A percentile compares a stretch with the other conserved stretches of the same genome.
Evolutionary conservation across 2,113 vertebrate genomes (phyloP).

Genomic region (Leiothrix lutea): DNA sequence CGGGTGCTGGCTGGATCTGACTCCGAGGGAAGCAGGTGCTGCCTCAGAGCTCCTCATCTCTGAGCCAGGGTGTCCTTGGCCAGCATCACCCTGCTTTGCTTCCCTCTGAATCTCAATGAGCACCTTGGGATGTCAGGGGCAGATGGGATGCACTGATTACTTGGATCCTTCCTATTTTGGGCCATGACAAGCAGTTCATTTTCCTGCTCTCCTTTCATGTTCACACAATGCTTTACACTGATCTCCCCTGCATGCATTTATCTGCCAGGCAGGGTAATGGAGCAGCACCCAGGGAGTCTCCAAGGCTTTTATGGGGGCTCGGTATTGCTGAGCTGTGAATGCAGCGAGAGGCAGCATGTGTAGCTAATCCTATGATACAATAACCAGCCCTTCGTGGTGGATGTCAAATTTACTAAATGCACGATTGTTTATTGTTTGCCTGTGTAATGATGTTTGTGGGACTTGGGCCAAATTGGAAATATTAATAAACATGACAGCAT

Average conservation of each 20-base stretch:
- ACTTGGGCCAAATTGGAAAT: background rate
- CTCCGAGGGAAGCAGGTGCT: slow-evolving; percentile 3
- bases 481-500: background rate
- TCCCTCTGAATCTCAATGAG: slow-evolving; percentile 10
- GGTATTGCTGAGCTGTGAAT: background rate
- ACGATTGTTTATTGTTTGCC: slow-evolving; percentile 41
- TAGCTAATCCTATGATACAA: slow-evolving; percentile 49
- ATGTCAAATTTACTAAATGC: slow-evolving; percentile 10
- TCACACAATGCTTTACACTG: background rate
- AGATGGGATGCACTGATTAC: slow-evolving; percentile 13
- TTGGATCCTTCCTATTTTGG: background rate
- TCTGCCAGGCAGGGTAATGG: slow-evolving; percentile 2
- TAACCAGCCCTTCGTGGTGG: background rate
- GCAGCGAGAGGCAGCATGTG: background rate
- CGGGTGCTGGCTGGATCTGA: background rate
- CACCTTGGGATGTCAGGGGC: background rate
- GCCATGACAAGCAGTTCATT: background rate
- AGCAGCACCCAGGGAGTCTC: background rate
- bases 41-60: background rate
- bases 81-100: fast-evolving
- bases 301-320: background rate
- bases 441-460: background rate
- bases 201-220: background rate
- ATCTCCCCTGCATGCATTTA: background rate
- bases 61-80: fast-evolving